Evolutionary conservation across 2,113 vertebrate genomes (phyloP).

Genomic region (Dolichallabes microphthalmus): DNA sequence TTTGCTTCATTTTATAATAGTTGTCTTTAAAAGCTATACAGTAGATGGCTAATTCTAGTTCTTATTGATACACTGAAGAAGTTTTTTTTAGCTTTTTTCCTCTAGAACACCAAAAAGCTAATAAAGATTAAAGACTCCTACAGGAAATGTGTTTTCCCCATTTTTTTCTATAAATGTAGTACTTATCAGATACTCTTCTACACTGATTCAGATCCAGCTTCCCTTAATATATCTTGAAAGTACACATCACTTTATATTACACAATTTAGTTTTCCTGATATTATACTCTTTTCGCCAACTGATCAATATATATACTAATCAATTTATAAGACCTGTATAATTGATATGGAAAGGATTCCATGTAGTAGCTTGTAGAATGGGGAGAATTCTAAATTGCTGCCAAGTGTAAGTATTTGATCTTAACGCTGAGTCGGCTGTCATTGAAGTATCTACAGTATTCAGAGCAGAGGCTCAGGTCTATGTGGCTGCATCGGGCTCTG

Average conservation of each 20-base stretch:
- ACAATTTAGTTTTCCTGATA: background rate
- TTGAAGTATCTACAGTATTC: slow-evolving; percentile 1
- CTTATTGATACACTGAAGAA: background rate
- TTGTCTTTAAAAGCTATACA: background rate
- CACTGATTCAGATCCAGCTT: background rate
- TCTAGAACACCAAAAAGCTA: background rate
- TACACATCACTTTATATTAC: background rate
- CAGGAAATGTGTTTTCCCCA: background rate
- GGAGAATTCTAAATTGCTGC: background rate
- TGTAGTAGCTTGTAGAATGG: background rate
- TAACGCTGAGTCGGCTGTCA: background rate
- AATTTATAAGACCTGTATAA: background rate
- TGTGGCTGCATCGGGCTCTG: slow-evolving; percentile 3
- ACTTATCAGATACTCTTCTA: background rate
- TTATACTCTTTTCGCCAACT: background rate
- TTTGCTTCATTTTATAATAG: background rate
- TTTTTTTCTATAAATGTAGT: background rate
- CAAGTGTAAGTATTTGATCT: background rate
- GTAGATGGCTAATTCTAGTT: background rate
- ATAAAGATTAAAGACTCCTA: background rate
- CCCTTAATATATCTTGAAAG: background rate
- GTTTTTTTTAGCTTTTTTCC: background rate
- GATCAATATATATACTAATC: background rate
- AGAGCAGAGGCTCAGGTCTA: background rate
- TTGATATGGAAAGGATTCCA: background rate